These are phyloP conservation scores for Lepas anatifera DNA, from an alignment of 2,888 invertebrate species.

Conservation along the genomic window DNA sequence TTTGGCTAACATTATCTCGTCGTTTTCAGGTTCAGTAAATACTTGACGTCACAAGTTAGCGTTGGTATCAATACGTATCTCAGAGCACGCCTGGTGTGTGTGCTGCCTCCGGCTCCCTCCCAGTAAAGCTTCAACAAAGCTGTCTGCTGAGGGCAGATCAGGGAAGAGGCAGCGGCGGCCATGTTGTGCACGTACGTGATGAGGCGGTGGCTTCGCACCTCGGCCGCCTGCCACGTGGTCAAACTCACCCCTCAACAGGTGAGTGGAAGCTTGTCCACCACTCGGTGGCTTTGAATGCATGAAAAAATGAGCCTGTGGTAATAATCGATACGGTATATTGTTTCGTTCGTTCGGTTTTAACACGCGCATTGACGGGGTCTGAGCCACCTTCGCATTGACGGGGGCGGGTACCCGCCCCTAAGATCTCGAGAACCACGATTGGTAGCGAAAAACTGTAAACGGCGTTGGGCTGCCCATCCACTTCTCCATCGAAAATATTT, in stretches of 20 bases:
- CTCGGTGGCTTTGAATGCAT: too few relatives aligned
- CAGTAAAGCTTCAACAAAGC: neutral
- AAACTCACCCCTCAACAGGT: conserved; percentile 16
- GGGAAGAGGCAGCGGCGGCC: neutral
- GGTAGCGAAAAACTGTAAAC: too few relatives aligned
- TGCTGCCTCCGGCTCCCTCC: neutral
- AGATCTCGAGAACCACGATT: too few relatives aligned
- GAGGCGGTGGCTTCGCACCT: neutral
- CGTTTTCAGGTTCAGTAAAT: neutral
- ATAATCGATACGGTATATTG: too few relatives aligned
- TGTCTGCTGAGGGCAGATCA: neutral
- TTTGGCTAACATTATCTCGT: neutral
- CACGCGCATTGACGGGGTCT: too few relatives aligned
- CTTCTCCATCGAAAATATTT: too few relatives aligned
- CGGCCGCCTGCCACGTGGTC: neutral
- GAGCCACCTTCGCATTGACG: too few relatives aligned
- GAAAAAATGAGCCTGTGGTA: too few relatives aligned
- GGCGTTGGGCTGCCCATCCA: too few relatives aligned
- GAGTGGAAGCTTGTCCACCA: too few relatives aligned
- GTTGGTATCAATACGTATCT: neutral
- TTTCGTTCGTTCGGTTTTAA: too few relatives aligned
- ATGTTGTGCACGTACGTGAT: conserved; percentile 7
- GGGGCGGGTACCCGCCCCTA: too few relatives aligned
- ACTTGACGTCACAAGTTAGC: neutral
- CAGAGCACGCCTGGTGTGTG: neutral